Conservation (phyloP, 2,888 invertebrate species). For the Drosophila yooni region DNA sequence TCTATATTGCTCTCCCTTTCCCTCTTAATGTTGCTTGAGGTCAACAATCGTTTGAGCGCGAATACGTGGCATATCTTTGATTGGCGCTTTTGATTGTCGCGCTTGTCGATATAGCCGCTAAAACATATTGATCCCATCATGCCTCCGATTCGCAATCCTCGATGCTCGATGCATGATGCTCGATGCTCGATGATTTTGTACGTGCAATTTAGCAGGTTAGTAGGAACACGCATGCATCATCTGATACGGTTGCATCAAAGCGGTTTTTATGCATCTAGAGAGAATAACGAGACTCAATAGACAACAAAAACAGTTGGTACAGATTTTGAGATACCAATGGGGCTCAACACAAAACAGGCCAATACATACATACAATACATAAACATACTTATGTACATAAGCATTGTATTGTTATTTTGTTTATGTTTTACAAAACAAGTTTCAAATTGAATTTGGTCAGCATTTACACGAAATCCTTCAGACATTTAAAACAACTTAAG, state of each 20-base stretch:
- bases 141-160: background rate
- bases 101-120: slow-evolving; percentile 41
- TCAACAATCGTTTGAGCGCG: slow-evolving; percentile 72
- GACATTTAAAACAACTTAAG: background rate
- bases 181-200: slow-evolving; percentile 7
- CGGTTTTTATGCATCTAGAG: background rate
- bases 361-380: background rate
- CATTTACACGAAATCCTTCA: background rate
- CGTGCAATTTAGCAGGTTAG: slow-evolving; percentile 33
- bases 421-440: background rate
- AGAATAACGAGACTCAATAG: slow-evolving; percentile 7
- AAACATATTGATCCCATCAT: slow-evolving; percentile 63
- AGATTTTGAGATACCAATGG: background rate
- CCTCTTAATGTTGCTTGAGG: slow-evolving; percentile 47
- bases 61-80: slow-evolving; percentile 77
- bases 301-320: background rate
- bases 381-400: background rate
- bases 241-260: slow-evolving; percentile 19
- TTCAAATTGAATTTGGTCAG: background rate
- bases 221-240: slow-evolving; percentile 20
- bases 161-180: background rate
- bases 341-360: background rate
- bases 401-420: background rate
- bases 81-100: slow-evolving; percentile 62
- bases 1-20: background rate